Evolutionary conservation across 2,113 vertebrate genomes (phyloP), one percentile per base, ranked within the genome.

Genomic region (Lichenostomus cassidix): DNA sequence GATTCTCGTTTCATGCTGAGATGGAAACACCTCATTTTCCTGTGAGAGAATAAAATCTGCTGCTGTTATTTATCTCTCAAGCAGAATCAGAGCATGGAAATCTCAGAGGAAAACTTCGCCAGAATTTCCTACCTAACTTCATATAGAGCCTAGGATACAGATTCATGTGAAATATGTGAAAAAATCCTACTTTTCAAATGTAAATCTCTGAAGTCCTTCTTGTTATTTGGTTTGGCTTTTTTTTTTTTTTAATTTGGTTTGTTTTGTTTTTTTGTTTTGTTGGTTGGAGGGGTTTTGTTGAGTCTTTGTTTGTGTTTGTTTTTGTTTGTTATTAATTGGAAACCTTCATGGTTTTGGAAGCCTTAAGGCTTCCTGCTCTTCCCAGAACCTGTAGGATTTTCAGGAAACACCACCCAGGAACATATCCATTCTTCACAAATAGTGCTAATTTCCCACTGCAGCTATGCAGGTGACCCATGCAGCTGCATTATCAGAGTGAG

Each of bases 51-150:
- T 79, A 58, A 84, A 64, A 71, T 35, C 37, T 85, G n/a, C 33
- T 71, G 39, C 37, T 68, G 76, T 20, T 21, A 83, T 92, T 85
- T 85, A 29, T 90, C 24, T 90, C 49, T 88, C 35, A n/a, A 42
- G 52, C 8, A 73, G 39, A 83, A 80, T 78, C 21, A 81, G 35
- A 70, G 21, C 23, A 59, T 7, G 50, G 21, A 83, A 90, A 55
- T 69, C 47, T 80, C 50, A 50, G 21, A 47, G 67, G 31, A 5
- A 65, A 76, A 58, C 2, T 65, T 10, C 49, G 5, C n/a, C 73
- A 15, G 44, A 76, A 76, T 58, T 82, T 91, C 42, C 14, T 31
- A 42, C 23, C 14, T 62, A 63, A 65, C 15, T 55, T 65, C 27
- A 73, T 31, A 79, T 8, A 37, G 19, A 4, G 4, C 7, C 31